Evolutionary conservation across 2,113 vertebrate genomes (phyloP).

Genomic region (Pterocles orientalis): DNA sequence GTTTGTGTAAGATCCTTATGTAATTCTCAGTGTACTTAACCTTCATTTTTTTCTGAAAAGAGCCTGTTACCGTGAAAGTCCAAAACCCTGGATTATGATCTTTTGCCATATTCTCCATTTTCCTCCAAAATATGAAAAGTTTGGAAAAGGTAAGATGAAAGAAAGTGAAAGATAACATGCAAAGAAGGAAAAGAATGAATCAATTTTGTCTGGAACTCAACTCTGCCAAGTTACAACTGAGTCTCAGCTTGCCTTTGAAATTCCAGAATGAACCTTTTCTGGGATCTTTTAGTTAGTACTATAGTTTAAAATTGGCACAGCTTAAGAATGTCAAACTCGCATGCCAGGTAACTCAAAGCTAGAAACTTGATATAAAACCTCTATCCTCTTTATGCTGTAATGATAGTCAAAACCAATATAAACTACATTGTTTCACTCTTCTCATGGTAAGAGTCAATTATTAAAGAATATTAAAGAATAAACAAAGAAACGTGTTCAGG

Average conservation of each 20-base stretch:
- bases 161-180: not conserved
- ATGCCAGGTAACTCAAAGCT: not conserved
- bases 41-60: constrained; percentile 12
- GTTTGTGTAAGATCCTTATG: not conserved
- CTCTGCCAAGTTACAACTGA: not conserved
- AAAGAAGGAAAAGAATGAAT: not conserved
- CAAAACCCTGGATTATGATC: not conserved
- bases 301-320: not conserved
- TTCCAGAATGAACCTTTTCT: not conserved
- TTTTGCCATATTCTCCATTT: not conserved
- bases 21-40: not conserved
- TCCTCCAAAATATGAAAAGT: not conserved
- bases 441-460: not conserved
- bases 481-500: not conserved
- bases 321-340: not conserved
- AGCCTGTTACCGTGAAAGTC: not conserved
- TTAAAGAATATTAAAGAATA: not conserved
- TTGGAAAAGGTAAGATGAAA: not conserved
- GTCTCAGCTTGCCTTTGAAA: not conserved
- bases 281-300: not conserved
- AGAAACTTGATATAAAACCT: not conserved
- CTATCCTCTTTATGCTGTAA: not conserved
- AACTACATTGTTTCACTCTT: not conserved
- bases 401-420: not conserved
- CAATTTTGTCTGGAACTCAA: not conserved